Evolutionary conservation across 2,888 invertebrate genomes (phyloP).

Genomic region (Pammene fasciana): DNA sequence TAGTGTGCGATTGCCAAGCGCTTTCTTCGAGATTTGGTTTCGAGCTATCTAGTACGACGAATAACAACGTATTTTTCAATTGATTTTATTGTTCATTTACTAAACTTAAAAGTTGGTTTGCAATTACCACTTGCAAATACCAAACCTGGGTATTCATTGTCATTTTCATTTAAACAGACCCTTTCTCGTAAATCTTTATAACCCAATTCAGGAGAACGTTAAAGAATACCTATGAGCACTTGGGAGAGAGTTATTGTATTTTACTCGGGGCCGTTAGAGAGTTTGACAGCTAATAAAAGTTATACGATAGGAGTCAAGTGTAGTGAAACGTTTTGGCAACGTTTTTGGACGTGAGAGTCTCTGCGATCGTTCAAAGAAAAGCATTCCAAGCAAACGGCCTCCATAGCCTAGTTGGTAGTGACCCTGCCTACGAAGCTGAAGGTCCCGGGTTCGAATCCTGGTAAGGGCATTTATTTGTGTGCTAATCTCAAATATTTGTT

Average conservation of each 20-base stretch:
- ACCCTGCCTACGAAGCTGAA: no score
- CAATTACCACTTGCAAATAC: background rate
- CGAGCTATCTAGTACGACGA: no score
- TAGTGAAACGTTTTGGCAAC: constrained; percentile 24
- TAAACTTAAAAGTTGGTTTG: no score
- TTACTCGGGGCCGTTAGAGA: constrained; percentile 21
- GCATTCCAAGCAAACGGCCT: no score
- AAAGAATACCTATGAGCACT: constrained; percentile 24
- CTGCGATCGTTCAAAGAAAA: background rate
- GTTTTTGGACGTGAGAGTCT: constrained; percentile 18
- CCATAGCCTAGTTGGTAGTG: no score
- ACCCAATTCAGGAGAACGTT: constrained; percentile 24
- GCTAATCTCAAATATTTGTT: no score
- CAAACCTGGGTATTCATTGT: constrained; percentile 5
- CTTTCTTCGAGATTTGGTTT: no score
- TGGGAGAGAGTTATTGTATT: constrained; percentile 33
- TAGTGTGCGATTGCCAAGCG: no score
- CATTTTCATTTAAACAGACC: constrained; percentile 29
- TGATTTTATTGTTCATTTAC: no score
- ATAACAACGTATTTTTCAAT: no score
- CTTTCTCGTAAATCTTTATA: constrained; percentile 35
- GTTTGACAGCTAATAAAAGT: constrained; percentile 41
- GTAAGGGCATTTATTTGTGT: no score
- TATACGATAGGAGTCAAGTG: constrained; percentile 25
- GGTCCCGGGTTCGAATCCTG: no score